phyloP scores from a whole-genome alignment of 1,140 invertebrate genomes.

The Ephestia elutella region DNA sequence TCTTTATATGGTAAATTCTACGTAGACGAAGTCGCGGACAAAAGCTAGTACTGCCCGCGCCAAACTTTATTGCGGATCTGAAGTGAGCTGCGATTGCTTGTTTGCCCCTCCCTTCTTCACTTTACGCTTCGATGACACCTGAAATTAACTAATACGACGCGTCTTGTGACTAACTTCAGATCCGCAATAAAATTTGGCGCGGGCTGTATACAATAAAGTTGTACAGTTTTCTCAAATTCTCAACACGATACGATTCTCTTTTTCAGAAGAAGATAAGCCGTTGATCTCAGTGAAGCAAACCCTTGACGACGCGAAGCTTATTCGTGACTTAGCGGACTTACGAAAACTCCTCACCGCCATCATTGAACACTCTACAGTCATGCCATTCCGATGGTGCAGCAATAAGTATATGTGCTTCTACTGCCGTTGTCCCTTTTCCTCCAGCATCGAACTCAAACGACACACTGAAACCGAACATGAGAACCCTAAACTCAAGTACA shows the following conservation, averaged over 20 bases:
- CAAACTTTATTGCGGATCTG: too few relatives aligned
- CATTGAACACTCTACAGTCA: conserved; percentile 39
- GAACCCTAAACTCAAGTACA: conserved; percentile 16
- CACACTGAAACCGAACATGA: conserved; percentile 32
- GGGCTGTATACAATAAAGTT: too few relatives aligned
- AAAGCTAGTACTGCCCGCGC: too few relatives aligned
- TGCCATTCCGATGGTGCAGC: conserved; percentile 44
- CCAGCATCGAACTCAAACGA: conserved; percentile 14
- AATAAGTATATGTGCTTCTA: conserved; percentile 54
- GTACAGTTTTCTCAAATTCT: too few relatives aligned
- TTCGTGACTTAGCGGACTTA: conserved; percentile 20
- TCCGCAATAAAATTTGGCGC: too few relatives aligned
- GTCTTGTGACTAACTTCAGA: too few relatives aligned
- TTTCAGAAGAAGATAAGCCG: neutral
- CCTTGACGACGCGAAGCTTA: neutral
- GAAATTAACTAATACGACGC: too few relatives aligned
- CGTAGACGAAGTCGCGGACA: too few relatives aligned
- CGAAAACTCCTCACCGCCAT: conserved; percentile 22
- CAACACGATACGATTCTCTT: neutral
- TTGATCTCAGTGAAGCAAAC: neutral
- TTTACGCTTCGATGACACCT: too few relatives aligned
- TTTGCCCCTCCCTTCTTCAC: too few relatives aligned
- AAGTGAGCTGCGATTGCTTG: too few relatives aligned
- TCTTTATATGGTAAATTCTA: too few relatives aligned
- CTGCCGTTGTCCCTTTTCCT: conserved; percentile 40